Conservation (phyloP, 2,888 invertebrate genomes). For the Aromia moschata region DNA sequence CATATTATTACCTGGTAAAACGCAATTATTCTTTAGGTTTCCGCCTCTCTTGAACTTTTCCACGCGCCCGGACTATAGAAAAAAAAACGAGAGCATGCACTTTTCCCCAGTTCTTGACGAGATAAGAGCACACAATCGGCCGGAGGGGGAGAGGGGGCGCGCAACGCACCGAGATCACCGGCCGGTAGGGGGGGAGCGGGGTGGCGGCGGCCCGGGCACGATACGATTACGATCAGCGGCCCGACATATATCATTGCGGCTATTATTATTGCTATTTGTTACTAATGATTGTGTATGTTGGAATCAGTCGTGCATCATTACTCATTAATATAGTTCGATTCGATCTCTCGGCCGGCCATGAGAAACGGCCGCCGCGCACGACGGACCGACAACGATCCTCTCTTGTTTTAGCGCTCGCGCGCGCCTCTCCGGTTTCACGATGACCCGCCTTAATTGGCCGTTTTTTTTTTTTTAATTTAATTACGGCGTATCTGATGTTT, state of each 20-base stretch:
- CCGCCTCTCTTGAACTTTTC: background rate
- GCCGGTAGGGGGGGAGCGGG: slow-evolving; percentile 27
- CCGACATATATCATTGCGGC: slow-evolving; percentile 63
- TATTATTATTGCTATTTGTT: slow-evolving; percentile 65
- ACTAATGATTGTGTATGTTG: slow-evolving; percentile 65
- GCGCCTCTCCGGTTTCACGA: slow-evolving; percentile 6
- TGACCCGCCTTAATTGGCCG: slow-evolving; percentile 15
- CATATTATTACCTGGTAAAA: slow-evolving; percentile 8
- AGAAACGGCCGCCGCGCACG: slow-evolving; percentile 53
- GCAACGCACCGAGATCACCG: slow-evolving; percentile 39
- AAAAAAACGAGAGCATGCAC: slow-evolving; percentile 30
- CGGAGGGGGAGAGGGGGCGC: slow-evolving; percentile 27
- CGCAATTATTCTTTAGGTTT: slow-evolving; percentile 6
- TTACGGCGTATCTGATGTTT: background rate
- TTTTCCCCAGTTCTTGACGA: slow-evolving; percentile 32
- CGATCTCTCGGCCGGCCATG: slow-evolving; percentile 60
- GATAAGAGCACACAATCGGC: slow-evolving; percentile 23
- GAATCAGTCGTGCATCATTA: slow-evolving; percentile 64
- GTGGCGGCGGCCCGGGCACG: slow-evolving; percentile 45
- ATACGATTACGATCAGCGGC: slow-evolving; percentile 59
- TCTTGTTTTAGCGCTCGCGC: slow-evolving; percentile 15
- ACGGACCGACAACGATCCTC: slow-evolving; percentile 12
- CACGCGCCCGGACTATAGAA: background rate
- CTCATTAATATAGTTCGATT: slow-evolving; percentile 64
- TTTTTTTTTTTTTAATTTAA: slow-evolving; percentile 6